These are phyloP conservation scores for Epinephelus awoara DNA, from an alignment of 2,797 vertebrate species.

Conservation along the genomic window DNA sequence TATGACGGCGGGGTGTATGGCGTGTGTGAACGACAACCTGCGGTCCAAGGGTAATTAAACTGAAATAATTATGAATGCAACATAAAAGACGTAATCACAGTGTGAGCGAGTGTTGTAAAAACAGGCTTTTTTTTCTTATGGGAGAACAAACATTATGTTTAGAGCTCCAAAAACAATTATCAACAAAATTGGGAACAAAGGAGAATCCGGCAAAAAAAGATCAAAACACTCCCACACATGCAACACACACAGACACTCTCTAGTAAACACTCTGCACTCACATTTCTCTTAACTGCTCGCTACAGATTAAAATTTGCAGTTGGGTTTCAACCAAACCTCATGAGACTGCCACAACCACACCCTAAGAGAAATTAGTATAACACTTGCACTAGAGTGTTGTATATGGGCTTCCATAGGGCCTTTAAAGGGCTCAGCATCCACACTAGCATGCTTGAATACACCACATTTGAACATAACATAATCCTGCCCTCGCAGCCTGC, in stretches of 20 bases:
- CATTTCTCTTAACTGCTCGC: slow-evolving; percentile 49
- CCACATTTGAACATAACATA: slow-evolving; percentile 70
- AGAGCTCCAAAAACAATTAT: slow-evolving; percentile 72
- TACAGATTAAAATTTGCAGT: slow-evolving; percentile 72
- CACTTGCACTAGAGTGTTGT: slow-evolving; percentile 65
- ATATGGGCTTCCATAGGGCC: slow-evolving; percentile 61
- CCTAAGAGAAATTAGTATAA: slow-evolving; percentile 77
- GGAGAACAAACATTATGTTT: slow-evolving; percentile 54
- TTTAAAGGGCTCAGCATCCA: slow-evolving; percentile 58
- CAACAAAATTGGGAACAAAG: slow-evolving; percentile 60
- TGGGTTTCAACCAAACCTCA: slow-evolving; percentile 74
- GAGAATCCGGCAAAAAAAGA: slow-evolving; percentile 49
- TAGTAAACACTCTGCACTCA: slow-evolving; percentile 48
- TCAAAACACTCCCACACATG: slow-evolving; percentile 66
- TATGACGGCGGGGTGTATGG: slow-evolving; percentile 21
- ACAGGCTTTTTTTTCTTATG: slow-evolving; percentile 32
- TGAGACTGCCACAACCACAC: slow-evolving; percentile 78
- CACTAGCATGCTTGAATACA: slow-evolving; percentile 59
- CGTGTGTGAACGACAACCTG: slow-evolving; percentile 50
- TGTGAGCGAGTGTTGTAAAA: slow-evolving; percentile 40
- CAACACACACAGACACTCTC: slow-evolving; percentile 37
- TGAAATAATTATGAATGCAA: slow-evolving; percentile 62
- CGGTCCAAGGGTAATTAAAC: slow-evolving; percentile 60
- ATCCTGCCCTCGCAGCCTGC: slow-evolving; percentile 58
- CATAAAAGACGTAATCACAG: slow-evolving; percentile 56